phyloP scores from a whole-genome alignment of 2,888 invertebrate genomes.

The Reticulitermes lucifugus region DNA sequence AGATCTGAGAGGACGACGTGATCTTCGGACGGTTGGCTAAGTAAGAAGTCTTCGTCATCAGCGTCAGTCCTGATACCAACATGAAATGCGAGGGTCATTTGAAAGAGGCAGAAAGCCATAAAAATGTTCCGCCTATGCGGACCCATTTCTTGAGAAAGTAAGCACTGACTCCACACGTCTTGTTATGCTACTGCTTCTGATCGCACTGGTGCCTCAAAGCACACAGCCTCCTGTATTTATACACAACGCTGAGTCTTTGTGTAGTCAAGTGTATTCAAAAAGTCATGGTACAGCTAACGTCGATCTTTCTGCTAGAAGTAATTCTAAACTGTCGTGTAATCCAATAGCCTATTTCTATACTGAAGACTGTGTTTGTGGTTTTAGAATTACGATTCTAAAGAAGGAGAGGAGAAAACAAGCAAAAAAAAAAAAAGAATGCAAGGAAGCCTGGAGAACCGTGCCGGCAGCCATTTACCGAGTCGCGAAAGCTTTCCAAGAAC shows the following conservation, averaged over 20 bases:
- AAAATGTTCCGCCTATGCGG: neutral
- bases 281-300: neutral
- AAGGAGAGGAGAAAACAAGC: neutral
- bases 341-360: neutral
- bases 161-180: no score
- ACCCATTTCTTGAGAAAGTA: neutral
- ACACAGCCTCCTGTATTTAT: constrained; percentile 6
- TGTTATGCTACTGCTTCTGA: neutral
- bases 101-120: neutral
- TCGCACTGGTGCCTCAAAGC: neutral
- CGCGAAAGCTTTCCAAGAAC: neutral
- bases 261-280: neutral
- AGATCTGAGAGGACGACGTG: neutral
- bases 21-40: neutral
- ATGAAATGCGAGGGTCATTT: neutral
- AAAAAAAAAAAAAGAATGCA: neutral
- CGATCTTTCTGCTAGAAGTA: neutral
- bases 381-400: neutral
- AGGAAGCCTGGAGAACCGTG: neutral
- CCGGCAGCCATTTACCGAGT: neutral
- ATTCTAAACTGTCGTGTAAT: constrained; percentile 22
- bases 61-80: neutral
- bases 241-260: neutral
- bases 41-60: neutral
- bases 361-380: constrained; percentile 22